These are phyloP conservation scores for Rhabdophis nuchalis DNA, from an alignment of 2,797 vertebrate genomes.

Conservation along the genomic window DNA sequence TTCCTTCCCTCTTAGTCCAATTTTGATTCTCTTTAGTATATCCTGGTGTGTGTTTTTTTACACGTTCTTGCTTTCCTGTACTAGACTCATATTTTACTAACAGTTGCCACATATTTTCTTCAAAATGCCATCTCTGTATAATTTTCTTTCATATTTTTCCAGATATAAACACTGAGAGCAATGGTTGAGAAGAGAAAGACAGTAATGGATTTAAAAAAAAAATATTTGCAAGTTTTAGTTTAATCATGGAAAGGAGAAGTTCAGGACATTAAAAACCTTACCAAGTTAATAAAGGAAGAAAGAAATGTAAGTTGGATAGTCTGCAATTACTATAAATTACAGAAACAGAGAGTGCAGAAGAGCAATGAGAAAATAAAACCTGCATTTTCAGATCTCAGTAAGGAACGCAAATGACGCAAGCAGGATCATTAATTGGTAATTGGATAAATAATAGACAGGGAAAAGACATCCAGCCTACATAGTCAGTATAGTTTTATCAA, in stretches of 20 bases:
- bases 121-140: not conserved
- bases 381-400: not conserved
- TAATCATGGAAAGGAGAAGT: not conserved
- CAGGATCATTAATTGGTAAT: not conserved
- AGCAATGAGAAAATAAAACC: not conserved
- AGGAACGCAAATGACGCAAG: not conserved
- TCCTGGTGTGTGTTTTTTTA: not conserved
- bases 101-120: not conserved
- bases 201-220: not conserved
- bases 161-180: not conserved
- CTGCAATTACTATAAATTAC: not conserved
- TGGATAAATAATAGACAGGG: not conserved
- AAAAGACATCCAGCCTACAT: not conserved
- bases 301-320: not conserved
- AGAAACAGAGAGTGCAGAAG: not conserved
- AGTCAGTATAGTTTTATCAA: not conserved
- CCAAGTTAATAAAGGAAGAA: not conserved
- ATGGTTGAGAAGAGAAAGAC: too few relatives aligned
- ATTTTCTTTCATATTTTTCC: not conserved
- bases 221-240: not conserved
- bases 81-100: not conserved
- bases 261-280: not conserved
- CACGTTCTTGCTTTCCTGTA: not conserved
- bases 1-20: not conserved
- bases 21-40: not conserved